A percentile compares a stretch with the other conserved stretches of the same genome.
Evolutionary conservation across 2,113 vertebrate genomes (phyloP).

Genomic region (Ochotona princeps): DNA sequence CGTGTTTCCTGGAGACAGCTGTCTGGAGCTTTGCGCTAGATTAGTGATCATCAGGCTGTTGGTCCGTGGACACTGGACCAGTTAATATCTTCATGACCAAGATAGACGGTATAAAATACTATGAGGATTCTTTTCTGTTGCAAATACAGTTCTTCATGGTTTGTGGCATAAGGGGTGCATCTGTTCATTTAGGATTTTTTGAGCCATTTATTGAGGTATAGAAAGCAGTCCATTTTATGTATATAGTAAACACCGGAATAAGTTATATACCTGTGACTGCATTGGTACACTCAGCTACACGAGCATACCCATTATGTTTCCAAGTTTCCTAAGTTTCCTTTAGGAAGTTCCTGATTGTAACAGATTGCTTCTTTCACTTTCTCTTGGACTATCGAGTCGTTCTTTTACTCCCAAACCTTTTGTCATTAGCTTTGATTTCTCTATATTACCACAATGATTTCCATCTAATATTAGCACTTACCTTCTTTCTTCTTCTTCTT

Average conservation of each 20-base stretch:
- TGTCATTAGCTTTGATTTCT: constrained; percentile 37
- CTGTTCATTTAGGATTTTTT: not conserved
- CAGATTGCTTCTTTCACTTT: not conserved
- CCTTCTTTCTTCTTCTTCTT: constrained; percentile 6
- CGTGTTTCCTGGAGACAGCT: constrained; percentile 1
- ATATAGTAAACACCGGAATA: not conserved
- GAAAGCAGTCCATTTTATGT: not conserved
- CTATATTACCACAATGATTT: not conserved
- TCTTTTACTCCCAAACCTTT: not conserved
- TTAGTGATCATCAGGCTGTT: not conserved
- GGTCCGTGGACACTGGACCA: not conserved
- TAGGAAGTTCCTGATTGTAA: not conserved
- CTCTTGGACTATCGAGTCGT: not conserved
- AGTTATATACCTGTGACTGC: not conserved
- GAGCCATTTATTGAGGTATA: not conserved
- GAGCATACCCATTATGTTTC: not conserved
- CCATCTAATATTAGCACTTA: not conserved
- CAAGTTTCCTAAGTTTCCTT: not conserved
- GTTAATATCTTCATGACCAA: not conserved
- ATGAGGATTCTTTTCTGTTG: not conserved
- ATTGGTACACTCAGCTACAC: not conserved
- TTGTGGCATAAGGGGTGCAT: not conserved
- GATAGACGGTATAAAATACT: not conserved
- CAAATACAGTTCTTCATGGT: not conserved
- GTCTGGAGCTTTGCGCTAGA: not conserved